A percentile compares a stretch with the other conserved stretches of the same genome.
Conservation (phyloP, 64 coral and sea anemone species). For the Montipora capricornis region DNA sequence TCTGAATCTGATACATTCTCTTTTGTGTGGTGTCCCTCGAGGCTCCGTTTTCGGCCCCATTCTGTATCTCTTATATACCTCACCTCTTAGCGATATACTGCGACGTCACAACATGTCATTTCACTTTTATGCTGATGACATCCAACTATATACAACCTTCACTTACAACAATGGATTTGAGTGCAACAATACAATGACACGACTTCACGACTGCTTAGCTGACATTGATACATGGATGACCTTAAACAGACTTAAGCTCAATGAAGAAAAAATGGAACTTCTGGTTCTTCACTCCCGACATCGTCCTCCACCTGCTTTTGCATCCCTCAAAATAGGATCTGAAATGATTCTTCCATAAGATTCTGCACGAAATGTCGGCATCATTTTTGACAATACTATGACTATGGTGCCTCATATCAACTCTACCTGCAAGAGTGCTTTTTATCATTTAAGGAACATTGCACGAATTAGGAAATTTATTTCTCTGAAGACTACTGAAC, state of each 20-base stretch:
- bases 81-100: neutral
- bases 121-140: neutral
- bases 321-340: neutral
- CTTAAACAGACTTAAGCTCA: constrained; percentile 22
- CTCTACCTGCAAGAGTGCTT: too few relatives aligned
- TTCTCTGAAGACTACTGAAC: neutral
- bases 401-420: neutral
- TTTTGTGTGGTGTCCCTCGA: too few relatives aligned
- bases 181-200: neutral
- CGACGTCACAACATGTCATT: neutral
- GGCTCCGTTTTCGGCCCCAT: too few relatives aligned
- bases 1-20: too few relatives aligned
- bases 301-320: neutral
- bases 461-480: neutral
- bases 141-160: constrained; percentile 4
- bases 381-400: constrained; percentile 1
- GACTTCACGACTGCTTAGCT: neutral
- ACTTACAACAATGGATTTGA: neutral
- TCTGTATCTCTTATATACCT: too few relatives aligned
- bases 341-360: constrained; percentile 25
- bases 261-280: constrained; percentile 39
- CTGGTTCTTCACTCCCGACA: constrained; percentile 13
- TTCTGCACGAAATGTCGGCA: neutral
- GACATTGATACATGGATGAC: neutral
- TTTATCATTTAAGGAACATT: too few relatives aligned